Percentiles rank a stretch among this genome's conserved stretches.
These are phyloP conservation scores for Eueremaeus valkanovi DNA, from an alignment of 2,888 invertebrate genomes.

Conservation along the genomic window DNA sequence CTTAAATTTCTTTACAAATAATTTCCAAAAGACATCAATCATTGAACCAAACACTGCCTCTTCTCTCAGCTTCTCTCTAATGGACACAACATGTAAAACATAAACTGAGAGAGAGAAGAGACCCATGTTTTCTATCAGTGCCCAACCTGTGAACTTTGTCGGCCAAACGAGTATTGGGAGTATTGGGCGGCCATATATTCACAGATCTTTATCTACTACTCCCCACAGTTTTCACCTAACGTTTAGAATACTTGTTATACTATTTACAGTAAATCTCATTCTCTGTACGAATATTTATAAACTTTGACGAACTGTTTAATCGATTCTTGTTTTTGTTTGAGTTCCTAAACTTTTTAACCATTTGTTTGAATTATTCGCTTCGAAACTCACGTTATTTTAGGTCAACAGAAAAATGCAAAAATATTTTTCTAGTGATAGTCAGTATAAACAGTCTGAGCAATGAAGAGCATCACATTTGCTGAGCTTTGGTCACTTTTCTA, in stretches of 20 bases:
- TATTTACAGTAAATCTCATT: conserved; percentile 11
- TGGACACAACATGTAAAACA: conserved; percentile 16
- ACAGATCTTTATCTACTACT: conserved; percentile 27
- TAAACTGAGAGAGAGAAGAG: conserved; percentile 8
- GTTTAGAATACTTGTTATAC: conserved; percentile 33
- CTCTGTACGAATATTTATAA: conserved; percentile 6
- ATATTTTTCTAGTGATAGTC: background rate
- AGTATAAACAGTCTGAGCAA: background rate
- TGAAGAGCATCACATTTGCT: background rate
- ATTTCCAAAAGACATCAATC: conserved; percentile 29
- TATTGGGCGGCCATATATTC: conserved; percentile 24
- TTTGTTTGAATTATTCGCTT: too few species aligned
- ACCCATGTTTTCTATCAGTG: conserved; percentile 29
- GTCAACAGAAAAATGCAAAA: background rate
- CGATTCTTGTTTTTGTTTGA: conserved; percentile 19
- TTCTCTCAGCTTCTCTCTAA: conserved; percentile 13
- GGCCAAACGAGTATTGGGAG: background rate
- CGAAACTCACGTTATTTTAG: too few species aligned
- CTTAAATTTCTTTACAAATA: conserved; percentile 36
- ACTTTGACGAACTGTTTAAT: conserved; percentile 29
- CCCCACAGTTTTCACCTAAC: conserved; percentile 29
- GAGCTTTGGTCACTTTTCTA: background rate
- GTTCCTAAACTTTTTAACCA: background rate
- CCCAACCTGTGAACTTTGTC: conserved; percentile 35
- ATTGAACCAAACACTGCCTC: conserved; percentile 27